phyloP scores from a whole-genome alignment of 2,797 vertebrate genomes.

The Micrastur ruficollis region DNA sequence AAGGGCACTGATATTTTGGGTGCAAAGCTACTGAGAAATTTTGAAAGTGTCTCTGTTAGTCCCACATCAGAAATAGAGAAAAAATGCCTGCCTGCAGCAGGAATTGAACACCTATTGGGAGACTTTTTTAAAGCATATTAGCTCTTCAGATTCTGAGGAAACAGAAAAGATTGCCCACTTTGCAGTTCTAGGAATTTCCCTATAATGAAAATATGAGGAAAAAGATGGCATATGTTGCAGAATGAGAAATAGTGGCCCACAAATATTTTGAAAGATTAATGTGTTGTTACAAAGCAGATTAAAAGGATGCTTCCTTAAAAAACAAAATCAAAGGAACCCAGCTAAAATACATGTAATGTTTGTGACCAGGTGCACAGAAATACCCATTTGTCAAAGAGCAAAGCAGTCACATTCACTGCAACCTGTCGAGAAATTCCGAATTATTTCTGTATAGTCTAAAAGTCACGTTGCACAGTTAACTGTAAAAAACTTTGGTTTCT shows the following conservation, averaged over 20 bases:
- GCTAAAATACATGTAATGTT: neutral
- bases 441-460: neutral
- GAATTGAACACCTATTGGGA: neutral
- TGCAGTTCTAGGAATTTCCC: neutral
- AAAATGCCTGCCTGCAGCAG: neutral
- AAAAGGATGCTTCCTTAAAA: neutral
- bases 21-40: neutral
- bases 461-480: neutral
- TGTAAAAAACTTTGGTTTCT: neutral
- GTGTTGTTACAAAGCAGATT: neutral
- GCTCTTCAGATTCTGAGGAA: neutral
- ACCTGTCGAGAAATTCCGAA: neutral
- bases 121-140: neutral
- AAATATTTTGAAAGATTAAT: neutral
- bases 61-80: neutral
- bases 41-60: neutral
- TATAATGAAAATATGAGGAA: fast-evolving
- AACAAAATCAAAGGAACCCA: neutral
- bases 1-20: slow-evolving; percentile 2
- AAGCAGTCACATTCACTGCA: neutral
- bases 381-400: neutral
- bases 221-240: fast-evolving
- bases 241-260: neutral
- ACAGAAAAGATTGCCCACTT: neutral
- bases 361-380: neutral